phyloP scores from a whole-genome alignment of 2,113 vertebrate genomes.

The Trogon melanurus region DNA sequence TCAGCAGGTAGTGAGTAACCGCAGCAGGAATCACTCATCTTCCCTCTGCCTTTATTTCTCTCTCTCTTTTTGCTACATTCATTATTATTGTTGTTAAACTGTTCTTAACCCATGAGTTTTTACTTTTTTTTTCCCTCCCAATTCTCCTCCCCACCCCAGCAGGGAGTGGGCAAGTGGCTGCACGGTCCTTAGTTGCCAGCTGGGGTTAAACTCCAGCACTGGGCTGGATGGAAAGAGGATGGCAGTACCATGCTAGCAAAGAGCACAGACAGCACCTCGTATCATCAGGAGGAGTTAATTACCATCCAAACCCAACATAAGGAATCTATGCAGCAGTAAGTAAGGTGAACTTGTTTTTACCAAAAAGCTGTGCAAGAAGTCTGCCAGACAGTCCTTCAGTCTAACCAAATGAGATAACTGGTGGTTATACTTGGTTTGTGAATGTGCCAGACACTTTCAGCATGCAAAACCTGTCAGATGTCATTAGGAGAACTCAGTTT shows the following conservation, averaged over 20 bases:
- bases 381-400: not conserved
- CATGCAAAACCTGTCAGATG: not conserved
- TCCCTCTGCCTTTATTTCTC: not conserved
- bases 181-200: not conserved
- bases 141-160: not conserved
- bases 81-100: not conserved
- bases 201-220: too few relatives aligned
- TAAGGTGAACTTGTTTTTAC: not conserved
- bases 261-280: not conserved
- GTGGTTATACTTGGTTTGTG: not conserved
- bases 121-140: not conserved
- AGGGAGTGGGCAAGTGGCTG: too few relatives aligned
- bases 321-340: not conserved
- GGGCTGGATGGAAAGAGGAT: not conserved
- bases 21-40: not conserved
- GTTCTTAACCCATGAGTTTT: not conserved
- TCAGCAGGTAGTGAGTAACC: not conserved
- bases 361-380: not conserved
- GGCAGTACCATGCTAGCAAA: not conserved
- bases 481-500: not conserved
- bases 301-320: not conserved
- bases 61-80: not conserved
- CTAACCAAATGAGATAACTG: not conserved
- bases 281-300: not conserved
- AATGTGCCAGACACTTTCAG: not conserved